Percentiles rank a stretch among this genome's conserved stretches.
phyloP scores from a whole-genome alignment of 2,113 vertebrate genomes.

The Gymnobelideus leadbeateri region DNA sequence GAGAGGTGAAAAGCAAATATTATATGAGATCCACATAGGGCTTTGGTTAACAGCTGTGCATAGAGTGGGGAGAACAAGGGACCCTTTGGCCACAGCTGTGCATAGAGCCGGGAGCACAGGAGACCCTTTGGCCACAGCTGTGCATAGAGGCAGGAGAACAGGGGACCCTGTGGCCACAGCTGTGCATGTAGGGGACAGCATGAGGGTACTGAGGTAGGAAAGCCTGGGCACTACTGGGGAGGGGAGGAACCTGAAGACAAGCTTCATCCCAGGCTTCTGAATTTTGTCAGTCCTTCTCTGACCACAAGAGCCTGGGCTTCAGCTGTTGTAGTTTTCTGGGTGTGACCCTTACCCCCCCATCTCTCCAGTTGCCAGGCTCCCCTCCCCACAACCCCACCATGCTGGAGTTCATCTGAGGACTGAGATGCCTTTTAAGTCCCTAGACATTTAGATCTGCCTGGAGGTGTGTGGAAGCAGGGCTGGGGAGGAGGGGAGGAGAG shows the following conservation, averaged over 20 bases:
- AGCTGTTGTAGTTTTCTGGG: background rate
- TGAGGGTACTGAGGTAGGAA: background rate
- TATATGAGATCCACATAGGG: background rate
- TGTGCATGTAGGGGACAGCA: background rate
- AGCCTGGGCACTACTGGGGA: background rate
- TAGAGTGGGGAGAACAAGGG: too few species aligned
- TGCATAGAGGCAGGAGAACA: too few species aligned
- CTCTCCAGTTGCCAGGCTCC: background rate
- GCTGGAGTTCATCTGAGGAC: background rate
- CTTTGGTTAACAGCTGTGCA: background rate
- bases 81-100: background rate
- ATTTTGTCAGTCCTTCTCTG: background rate
- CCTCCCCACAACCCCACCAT: background rate
- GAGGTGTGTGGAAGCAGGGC: background rate
- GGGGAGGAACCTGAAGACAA: background rate
- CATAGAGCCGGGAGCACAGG: background rate
- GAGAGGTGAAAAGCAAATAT: background rate
- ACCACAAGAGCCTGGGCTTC: background rate
- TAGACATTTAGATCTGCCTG: background rate
- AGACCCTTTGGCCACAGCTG: background rate
- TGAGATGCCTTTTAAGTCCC: background rate
- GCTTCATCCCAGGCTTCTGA: background rate
- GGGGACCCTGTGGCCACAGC: background rate
- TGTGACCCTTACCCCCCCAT: background rate
- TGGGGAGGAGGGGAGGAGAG: background rate